phyloP scores from a whole-genome alignment of 2,888 invertebrate species.

The Tanypteryx hageni region DNA sequence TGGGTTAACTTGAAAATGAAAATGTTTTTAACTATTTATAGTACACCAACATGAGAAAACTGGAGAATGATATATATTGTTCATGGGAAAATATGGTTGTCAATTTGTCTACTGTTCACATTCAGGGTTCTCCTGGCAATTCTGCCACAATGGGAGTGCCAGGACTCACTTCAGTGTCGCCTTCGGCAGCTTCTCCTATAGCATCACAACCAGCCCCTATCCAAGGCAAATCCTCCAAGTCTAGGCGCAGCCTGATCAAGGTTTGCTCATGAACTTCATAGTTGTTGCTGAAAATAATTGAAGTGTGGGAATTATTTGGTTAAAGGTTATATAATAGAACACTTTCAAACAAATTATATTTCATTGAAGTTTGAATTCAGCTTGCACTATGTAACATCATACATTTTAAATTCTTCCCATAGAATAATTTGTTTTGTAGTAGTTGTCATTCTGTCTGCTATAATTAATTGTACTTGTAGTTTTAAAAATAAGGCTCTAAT shows the following conservation, averaged over 20 bases:
- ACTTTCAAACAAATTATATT: neutral
- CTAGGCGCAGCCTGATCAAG: constrained; percentile 59
- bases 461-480: no score
- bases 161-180: constrained; percentile 48
- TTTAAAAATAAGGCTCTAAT: no score
- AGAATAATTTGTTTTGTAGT: no score
- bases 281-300: neutral
- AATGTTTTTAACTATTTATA: no score
- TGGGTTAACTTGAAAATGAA: no score
- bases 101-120: neutral
- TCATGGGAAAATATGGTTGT: neutral
- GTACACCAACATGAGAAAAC: no score
- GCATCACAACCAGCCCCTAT: constrained; percentile 58
- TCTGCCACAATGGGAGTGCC: constrained; percentile 57
- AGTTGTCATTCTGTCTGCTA: no score
- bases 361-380: neutral
- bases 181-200: constrained; percentile 25
- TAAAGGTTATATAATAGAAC: neutral
- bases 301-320: neutral
- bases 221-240: constrained; percentile 61
- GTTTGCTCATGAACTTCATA: constrained; percentile 55
- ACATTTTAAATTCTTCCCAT: neutral
- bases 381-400: neutral
- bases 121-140: constrained; percentile 57
- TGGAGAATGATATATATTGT: no score